A percentile compares a stretch with the other conserved stretches of the same genome.
These are phyloP conservation scores for Netelia fuscicornis DNA, from an alignment of 2,888 invertebrate species.

Conservation along the genomic window DNA sequence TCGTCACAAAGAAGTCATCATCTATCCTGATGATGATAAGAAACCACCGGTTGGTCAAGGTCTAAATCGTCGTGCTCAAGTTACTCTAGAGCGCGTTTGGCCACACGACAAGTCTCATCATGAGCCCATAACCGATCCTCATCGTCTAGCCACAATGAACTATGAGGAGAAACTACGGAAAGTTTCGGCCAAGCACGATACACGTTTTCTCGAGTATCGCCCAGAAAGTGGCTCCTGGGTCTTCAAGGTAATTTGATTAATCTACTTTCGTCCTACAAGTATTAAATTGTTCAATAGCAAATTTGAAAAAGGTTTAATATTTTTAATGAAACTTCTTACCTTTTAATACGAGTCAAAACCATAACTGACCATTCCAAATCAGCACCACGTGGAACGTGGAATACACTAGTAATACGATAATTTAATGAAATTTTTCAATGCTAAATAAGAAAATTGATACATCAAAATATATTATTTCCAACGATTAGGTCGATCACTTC, in stretches of 20 bases:
- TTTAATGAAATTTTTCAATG: too few relatives aligned
- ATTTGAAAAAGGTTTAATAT: too few relatives aligned
- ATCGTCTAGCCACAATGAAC: conserved; percentile 92
- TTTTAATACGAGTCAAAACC: too few relatives aligned
- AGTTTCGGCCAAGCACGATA: conserved; percentile 94
- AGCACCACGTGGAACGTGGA: too few relatives aligned
- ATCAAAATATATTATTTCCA: neutral
- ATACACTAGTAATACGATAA: too few relatives aligned
- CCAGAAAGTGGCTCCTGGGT: conserved; percentile 99
- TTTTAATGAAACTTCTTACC: too few relatives aligned
- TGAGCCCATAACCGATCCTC: conserved; percentile 92
- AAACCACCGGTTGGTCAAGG: conserved; percentile 96
- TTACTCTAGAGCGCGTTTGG: conserved; percentile 97
- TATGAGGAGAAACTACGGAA: conserved; percentile 94
- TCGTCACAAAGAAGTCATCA: conserved; percentile 96
- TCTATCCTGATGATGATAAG: conserved; percentile 95
- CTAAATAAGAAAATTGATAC: too few relatives aligned
- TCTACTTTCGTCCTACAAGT: conserved; percentile 8
- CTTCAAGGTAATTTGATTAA: conserved; percentile 88
- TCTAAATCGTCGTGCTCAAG: conserved; percentile 95
- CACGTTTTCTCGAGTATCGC: conserved; percentile 96
- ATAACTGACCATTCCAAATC: too few relatives aligned
- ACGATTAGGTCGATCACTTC: conserved; percentile 93
- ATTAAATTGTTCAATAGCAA: too few relatives aligned
- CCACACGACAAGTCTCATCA: conserved; percentile 94